Evolutionary conservation across 2,113 vertebrate genomes (phyloP).

Genomic region (Prionailurus viverrinus): DNA sequence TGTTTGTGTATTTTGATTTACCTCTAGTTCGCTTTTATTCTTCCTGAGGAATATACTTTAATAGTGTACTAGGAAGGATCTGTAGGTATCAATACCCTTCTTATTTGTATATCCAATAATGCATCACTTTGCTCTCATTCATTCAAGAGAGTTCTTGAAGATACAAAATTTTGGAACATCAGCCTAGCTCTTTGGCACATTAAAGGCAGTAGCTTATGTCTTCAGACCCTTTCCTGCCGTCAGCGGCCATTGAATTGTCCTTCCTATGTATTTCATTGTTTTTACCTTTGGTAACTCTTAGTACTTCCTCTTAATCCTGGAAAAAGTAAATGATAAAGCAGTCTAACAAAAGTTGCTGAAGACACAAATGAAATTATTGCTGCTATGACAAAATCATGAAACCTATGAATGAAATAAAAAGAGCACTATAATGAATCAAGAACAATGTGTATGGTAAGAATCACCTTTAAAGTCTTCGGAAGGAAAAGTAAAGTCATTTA

Average conservation of each 20-base stretch:
- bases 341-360: background rate
- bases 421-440: background rate
- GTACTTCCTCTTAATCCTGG: background rate
- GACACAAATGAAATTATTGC: background rate
- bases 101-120: background rate
- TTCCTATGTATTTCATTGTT: background rate
- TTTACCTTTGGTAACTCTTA: background rate
- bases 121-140: background rate
- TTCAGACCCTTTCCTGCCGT: background rate
- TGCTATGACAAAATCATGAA: background rate
- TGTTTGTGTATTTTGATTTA: background rate
- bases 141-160: background rate
- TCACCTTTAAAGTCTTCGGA: background rate
- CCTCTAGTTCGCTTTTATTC: background rate
- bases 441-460: background rate
- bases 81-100: background rate
- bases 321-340: background rate
- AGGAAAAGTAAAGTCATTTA: background rate
- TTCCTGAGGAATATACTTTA: background rate
- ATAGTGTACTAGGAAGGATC: background rate
- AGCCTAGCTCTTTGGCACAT: background rate
- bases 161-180: background rate
- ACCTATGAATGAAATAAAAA: background rate
- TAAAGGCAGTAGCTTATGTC: background rate
- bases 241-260: background rate